Evolutionary conservation across 2,888 invertebrate genomes (phyloP), one percentile per base, ranked within the genome.

Genomic region (Agonopterix alstromeriana): DNA sequence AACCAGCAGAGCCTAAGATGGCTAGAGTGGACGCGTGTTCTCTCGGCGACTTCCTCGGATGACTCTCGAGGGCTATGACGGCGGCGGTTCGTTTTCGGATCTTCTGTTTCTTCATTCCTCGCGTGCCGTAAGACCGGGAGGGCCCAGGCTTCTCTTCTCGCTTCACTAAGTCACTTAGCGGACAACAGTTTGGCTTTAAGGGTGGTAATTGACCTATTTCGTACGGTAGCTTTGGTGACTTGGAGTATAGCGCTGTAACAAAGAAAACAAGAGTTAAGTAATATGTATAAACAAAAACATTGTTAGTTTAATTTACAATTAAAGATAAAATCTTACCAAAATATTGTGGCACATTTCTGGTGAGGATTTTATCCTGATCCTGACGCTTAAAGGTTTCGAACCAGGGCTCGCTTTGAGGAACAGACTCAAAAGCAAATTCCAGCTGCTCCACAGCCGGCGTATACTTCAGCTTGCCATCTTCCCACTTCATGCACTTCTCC

Each of bases 11-110:
- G 8, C 93, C 93, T 2, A 96, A 91, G 50, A 96, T 94, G 0
- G 96, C 96, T 51, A 96, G 77, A 0, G 97, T 97, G 0, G 96
- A 96, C 0, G 96, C 96, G 70, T 97, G 96, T 71, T 96, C 96
- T 14, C 97, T 87, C 0, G 97, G 97, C 0, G 95, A 96, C 69
- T 96, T 96, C 41, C 97, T 85, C 0, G 96, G 94, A 53, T 92
- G 93, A 35, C 85, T 84, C 44, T 90, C 90, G 4, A 80, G 54
- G 1, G 85, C 80, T 17, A 78, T 51, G 1, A 82, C 47, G 45
- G 74, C 71, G 0, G 78, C 74, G 0, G 80, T 73, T 1, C 82
- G 72, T 51, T 80, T 80, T 44, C 77, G 66, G 5, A 79, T 70
- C 51, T 73, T 77, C 55, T 74, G 78, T 52, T 79, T 77, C 55